Conservation (phyloP, 2,888 invertebrate genomes). For the Drosophila monieri region DNA sequence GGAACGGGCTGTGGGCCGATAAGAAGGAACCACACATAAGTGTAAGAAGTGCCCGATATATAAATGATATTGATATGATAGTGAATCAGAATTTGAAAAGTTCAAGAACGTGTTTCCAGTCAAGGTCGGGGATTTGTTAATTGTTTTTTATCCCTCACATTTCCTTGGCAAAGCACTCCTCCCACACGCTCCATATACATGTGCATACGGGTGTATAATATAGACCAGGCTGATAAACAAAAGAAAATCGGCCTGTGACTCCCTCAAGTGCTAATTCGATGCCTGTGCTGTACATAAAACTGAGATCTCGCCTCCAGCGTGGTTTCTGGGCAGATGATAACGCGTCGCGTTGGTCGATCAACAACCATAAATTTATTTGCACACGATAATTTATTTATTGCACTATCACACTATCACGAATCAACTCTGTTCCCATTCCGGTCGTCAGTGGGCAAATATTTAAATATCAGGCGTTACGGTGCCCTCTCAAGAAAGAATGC, state of each 20-base stretch:
- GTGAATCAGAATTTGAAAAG: constrained; percentile 28
- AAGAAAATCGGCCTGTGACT: constrained; percentile 18
- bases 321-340: constrained; percentile 53
- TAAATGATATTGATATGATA: constrained; percentile 36
- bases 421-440: constrained; percentile 12
- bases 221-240: constrained; percentile 33
- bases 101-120: constrained; percentile 47
- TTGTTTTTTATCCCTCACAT: not conserved
- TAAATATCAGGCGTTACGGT: constrained; percentile 17
- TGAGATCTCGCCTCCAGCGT: constrained; percentile 10
- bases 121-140: constrained; percentile 17
- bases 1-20: constrained; percentile 42
- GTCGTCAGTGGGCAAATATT: constrained; percentile 36
- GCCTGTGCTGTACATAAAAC: constrained; percentile 66
- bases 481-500: constrained; percentile 4
- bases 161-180: not conserved
- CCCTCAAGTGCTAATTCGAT: constrained; percentile 60
- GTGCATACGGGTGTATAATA: not conserved
- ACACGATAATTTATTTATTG: constrained; percentile 73
- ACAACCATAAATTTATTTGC: constrained; percentile 65
- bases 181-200: constrained; percentile 1
- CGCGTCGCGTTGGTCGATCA: constrained; percentile 38
- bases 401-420: constrained; percentile 35
- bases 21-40: constrained; percentile 36
- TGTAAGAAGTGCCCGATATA: constrained; percentile 61